Conservation (phyloP, 2,888 invertebrate genomes). For the Euplexia lucipara region DNA sequence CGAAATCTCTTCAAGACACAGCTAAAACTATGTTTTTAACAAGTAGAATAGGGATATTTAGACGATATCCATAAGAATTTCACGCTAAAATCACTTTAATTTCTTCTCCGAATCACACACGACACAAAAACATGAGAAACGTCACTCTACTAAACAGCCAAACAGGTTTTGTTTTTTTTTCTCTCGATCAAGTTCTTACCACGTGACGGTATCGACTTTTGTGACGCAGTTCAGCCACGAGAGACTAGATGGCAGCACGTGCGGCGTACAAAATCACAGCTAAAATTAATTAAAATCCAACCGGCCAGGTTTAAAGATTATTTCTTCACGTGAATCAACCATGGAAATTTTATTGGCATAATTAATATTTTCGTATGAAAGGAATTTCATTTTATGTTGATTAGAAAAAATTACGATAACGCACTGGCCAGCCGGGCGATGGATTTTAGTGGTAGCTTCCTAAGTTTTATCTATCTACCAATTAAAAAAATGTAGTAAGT, state of each 20-base stretch:
- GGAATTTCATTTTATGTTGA: conserved; percentile 80
- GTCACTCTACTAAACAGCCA: conserved; percentile 85
- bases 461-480: conserved; percentile 4
- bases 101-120: conserved; percentile 71
- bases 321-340: conserved; percentile 76
- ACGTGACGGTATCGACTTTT: conserved; percentile 78
- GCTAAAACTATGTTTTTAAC: conserved; percentile 16
- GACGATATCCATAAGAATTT: conserved; percentile 56
- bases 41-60: conserved; percentile 29
- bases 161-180: conserved; percentile 84
- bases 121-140: conserved; percentile 85
- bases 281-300: conserved; percentile 70
- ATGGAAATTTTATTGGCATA: conserved; percentile 77
- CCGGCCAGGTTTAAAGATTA: conserved; percentile 61
- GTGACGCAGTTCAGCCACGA: conserved; percentile 64
- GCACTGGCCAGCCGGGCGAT: conserved; percentile 24
- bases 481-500: too few species aligned
- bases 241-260: conserved; percentile 76
- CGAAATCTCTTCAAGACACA: conserved; percentile 22
- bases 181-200: conserved; percentile 69
- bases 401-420: conserved; percentile 66
- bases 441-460: conserved; percentile 10
- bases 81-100: conserved; percentile 59
- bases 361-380: conserved; percentile 72
- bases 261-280: conserved; percentile 48